phyloP scores from a whole-genome alignment of 2,113 vertebrate genomes.

The Anhinga anhinga region DNA sequence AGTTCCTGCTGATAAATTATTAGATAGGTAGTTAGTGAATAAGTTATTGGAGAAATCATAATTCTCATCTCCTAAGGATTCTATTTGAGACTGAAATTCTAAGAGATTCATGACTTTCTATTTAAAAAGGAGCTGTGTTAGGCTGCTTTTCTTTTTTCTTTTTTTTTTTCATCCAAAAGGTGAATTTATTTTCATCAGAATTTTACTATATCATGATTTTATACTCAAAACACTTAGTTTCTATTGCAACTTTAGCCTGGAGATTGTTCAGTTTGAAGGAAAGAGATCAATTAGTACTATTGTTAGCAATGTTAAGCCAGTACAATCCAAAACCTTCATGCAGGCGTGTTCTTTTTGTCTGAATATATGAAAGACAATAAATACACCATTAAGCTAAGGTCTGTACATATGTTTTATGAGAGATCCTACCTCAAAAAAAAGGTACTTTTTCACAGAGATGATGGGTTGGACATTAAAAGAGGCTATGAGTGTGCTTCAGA shows the following conservation, averaged over 20 bases:
- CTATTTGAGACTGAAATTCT: not conserved
- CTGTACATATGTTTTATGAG: not conserved
- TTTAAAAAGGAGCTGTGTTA: not conserved
- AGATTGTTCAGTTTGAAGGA: not conserved
- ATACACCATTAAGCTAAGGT: not conserved
- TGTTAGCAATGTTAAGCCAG: not conserved
- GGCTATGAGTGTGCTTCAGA: not conserved
- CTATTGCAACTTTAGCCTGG: not conserved
- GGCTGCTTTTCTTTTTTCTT: fast-evolving
- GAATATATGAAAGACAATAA: not conserved
- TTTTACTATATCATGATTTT: not conserved
- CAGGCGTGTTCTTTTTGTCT: not conserved
- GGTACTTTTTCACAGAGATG: not conserved
- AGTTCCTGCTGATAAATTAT: not conserved
- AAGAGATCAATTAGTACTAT: not conserved
- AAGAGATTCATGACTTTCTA: not conserved
- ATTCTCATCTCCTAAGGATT: not conserved
- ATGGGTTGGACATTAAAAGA: not conserved
- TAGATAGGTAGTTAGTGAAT: not conserved
- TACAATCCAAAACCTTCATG: not conserved
- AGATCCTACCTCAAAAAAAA: not conserved
- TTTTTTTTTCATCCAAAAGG: not conserved
- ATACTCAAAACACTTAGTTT: not conserved
- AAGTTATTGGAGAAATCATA: not conserved
- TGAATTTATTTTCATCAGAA: not conserved